A percentile compares a stretch with the other conserved stretches of the same genome.
Conservation (phyloP, 2,888 invertebrate species). For the Eupithecia dodoneata region DNA sequence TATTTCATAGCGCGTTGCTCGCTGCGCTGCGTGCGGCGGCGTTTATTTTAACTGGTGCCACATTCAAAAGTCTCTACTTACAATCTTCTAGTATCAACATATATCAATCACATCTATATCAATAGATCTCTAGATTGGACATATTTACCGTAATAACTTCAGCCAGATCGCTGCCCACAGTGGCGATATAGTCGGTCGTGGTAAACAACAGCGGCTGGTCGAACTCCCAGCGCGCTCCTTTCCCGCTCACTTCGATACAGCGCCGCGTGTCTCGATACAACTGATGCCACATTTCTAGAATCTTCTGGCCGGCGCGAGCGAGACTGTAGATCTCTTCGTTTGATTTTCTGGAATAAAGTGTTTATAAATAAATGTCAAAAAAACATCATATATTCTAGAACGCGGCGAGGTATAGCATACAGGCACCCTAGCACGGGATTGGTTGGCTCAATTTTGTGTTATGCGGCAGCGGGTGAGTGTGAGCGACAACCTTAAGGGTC, state of each 20-base stretch:
- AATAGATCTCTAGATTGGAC: background rate
- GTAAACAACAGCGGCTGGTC: constrained; percentile 92
- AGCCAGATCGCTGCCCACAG: constrained; percentile 91
- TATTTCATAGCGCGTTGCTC: too few species aligned
- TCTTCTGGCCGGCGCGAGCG: constrained; percentile 85
- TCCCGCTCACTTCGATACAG: constrained; percentile 93
- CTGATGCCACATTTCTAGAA: constrained; percentile 90
- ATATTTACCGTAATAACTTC: constrained; percentile 87
- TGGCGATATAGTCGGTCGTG: constrained; percentile 92
- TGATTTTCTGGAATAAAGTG: constrained; percentile 67
- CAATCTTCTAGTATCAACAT: constrained; percentile 86
- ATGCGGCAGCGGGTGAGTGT: too few species aligned
- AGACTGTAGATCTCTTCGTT: constrained; percentile 81
- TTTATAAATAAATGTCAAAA: background rate
- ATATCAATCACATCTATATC: too few species aligned
- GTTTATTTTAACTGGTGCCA: constrained; percentile 89
- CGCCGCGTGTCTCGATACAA: constrained; percentile 90
- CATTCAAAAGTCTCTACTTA: constrained; percentile 79
- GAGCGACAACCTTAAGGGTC: too few species aligned
- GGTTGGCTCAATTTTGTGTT: too few species aligned
- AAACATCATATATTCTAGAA: too few species aligned
- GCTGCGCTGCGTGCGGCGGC: constrained; percentile 72
- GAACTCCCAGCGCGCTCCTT: constrained; percentile 96
- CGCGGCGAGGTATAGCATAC: too few species aligned
- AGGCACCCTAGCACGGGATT: too few species aligned